Evolutionary conservation across 53 echinoderm and acorn worm species (phyloP).

Genomic region (Crossaster papposus): DNA sequence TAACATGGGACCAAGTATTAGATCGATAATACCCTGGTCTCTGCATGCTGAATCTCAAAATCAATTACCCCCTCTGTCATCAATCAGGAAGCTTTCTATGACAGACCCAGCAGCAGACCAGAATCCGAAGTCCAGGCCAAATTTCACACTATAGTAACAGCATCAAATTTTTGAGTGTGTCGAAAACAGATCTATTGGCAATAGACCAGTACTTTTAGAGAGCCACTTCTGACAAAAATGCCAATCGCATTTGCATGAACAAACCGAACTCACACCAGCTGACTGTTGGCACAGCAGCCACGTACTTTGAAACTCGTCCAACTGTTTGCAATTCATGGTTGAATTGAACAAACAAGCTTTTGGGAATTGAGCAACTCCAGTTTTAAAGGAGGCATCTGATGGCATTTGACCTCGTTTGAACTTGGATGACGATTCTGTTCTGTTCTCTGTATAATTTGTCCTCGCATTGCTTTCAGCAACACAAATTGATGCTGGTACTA

Average conservation of each 20-base stretch:
- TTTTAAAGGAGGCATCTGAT: background rate
- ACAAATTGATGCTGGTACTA: background rate
- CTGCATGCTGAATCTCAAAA: background rate
- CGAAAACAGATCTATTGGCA: background rate
- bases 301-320: constrained; percentile 45
- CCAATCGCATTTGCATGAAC: constrained; percentile 29
- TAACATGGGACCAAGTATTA: constrained; percentile 28
- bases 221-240: background rate
- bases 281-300: constrained; percentile 11
- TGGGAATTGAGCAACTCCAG: background rate
- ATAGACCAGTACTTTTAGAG: background rate
- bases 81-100: background rate
- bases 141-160: background rate
- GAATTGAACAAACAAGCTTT: constrained; percentile 27
- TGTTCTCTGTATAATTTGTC: background rate
- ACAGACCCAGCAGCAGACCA: background rate
- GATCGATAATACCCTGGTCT: constrained; percentile 37
- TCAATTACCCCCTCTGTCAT: too few relatives aligned
- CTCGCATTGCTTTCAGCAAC: constrained; percentile 4
- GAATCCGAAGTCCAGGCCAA: background rate
- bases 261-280: background rate
- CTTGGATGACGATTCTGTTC: background rate
- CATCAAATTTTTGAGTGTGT: background rate
- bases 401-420: constrained; percentile 33
- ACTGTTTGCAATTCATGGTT: constrained; percentile 3